A percentile compares a stretch with the other conserved stretches of the same genome.
Conservation (phyloP, 2,888 invertebrate genomes). For the Crepidodera aurea region DNA sequence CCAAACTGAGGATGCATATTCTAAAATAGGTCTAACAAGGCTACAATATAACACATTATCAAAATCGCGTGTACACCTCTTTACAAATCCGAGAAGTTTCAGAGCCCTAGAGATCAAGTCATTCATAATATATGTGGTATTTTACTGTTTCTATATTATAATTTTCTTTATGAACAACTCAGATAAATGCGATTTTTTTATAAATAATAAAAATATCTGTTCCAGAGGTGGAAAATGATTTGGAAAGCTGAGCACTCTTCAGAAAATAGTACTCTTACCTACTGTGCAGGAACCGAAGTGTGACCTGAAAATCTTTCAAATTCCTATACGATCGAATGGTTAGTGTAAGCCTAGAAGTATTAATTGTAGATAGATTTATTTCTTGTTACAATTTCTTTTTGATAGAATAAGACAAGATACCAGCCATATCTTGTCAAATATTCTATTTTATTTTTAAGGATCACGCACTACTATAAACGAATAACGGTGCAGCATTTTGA, state of each 20-base stretch:
- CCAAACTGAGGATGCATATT: too few relatives aligned
- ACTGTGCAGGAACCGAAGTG: constrained; percentile 64
- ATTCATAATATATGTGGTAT: too few relatives aligned
- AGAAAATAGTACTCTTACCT: constrained; percentile 60
- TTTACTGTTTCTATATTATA: too few relatives aligned
- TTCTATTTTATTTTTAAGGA: not conserved
- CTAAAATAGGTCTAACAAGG: too few relatives aligned
- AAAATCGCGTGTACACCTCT: too few relatives aligned
- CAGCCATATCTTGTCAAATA: constrained; percentile 37
- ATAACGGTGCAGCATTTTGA: too few relatives aligned
- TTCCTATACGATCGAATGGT: constrained; percentile 60
- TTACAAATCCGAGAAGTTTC: too few relatives aligned
- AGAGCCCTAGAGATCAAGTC: too few relatives aligned
- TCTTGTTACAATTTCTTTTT: constrained; percentile 15
- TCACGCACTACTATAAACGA: not conserved
- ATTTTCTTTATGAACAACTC: too few relatives aligned
- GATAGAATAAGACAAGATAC: constrained; percentile 33
- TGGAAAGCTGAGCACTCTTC: constrained; percentile 62
- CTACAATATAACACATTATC: too few relatives aligned
- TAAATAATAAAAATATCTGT: constrained; percentile 37
- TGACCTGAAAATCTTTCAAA: constrained; percentile 60
- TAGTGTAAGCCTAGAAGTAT: constrained; percentile 48
- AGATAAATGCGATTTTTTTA: too few relatives aligned
- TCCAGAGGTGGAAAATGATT: constrained; percentile 63
- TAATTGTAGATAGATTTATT: constrained; percentile 13